Evolutionary conservation across 2,113 vertebrate genomes (phyloP).

Genomic region (Lynx canadensis): DNA sequence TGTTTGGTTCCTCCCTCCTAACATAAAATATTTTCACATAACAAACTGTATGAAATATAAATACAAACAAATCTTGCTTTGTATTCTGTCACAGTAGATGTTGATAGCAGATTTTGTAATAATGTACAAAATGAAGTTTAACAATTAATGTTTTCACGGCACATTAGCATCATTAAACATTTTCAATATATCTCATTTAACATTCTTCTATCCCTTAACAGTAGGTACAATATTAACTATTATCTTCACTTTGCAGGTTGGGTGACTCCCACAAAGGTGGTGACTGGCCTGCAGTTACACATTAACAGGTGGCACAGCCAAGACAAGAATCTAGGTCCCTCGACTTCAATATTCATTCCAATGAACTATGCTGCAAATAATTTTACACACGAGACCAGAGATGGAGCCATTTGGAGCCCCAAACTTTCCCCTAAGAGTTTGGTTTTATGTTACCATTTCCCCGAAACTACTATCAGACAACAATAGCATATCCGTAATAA

Average conservation of each 20-base stretch:
- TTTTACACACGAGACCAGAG: not conserved
- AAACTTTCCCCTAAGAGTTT: not conserved
- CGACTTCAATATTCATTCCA: not conserved
- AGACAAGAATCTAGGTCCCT: not conserved
- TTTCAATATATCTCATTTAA: not conserved
- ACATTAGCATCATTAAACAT: not conserved
- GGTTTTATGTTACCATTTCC: constrained; percentile 3
- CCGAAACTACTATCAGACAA: constrained; percentile 10
- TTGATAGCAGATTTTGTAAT: not conserved
- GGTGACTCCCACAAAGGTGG: not conserved
- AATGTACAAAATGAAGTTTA: not conserved
- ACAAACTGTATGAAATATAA: not conserved
- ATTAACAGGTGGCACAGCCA: not conserved
- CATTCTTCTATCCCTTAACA: not conserved
- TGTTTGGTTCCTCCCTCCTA: not conserved
- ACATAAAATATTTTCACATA: not conserved
- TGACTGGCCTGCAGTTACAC: not conserved
- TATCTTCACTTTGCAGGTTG: not conserved
- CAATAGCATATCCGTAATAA: not conserved
- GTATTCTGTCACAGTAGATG: not conserved
- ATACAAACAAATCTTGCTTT: not conserved
- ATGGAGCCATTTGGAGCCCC: not conserved
- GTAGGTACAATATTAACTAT: not conserved
- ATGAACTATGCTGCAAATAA: not conserved
- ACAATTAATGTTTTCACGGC: not conserved